Percentiles rank a stretch among this genome's conserved stretches.
Evolutionary conservation across 2,888 invertebrate genomes (phyloP).

Genomic region (Dioctria linearis): DNA sequence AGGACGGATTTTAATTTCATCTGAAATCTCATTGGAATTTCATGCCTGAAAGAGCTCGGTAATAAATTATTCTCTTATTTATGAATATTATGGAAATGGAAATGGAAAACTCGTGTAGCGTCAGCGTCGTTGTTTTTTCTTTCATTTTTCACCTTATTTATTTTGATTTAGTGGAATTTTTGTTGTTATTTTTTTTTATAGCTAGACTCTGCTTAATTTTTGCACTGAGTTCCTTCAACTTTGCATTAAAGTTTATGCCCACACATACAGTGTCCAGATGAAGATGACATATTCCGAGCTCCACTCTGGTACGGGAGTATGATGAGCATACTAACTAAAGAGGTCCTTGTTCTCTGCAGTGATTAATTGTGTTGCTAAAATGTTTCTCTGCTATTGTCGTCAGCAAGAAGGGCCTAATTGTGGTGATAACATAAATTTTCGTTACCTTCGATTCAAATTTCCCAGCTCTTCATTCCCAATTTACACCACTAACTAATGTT

Average conservation of each 20-base stretch:
- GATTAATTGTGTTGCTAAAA: slow-evolving; percentile 6
- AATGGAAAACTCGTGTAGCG: not conserved
- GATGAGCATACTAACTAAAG: too few relatives aligned
- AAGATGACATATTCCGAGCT: not conserved
- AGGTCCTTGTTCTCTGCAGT: not conserved
- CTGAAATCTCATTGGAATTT: not conserved
- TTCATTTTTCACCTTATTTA: too few relatives aligned
- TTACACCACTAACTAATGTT: too few relatives aligned
- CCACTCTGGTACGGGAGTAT: too few relatives aligned
- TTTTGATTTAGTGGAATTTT: too few relatives aligned
- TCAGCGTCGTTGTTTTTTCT: not conserved
- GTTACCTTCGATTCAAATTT: too few relatives aligned
- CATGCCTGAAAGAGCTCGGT: not conserved
- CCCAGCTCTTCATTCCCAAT: too few relatives aligned
- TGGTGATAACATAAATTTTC: too few relatives aligned
- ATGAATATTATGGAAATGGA: not conserved
- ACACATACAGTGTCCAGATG: not conserved
- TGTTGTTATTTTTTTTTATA: too few relatives aligned
- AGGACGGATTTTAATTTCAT: not conserved
- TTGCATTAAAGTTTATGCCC: not conserved
- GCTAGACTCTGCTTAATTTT: not conserved
- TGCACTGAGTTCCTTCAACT: not conserved
- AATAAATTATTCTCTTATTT: not conserved
- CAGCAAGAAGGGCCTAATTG: too few relatives aligned
- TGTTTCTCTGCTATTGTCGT: not conserved